Conservation (phyloP, 2,888 invertebrate species). For the Stegophylla sp. region DNA sequence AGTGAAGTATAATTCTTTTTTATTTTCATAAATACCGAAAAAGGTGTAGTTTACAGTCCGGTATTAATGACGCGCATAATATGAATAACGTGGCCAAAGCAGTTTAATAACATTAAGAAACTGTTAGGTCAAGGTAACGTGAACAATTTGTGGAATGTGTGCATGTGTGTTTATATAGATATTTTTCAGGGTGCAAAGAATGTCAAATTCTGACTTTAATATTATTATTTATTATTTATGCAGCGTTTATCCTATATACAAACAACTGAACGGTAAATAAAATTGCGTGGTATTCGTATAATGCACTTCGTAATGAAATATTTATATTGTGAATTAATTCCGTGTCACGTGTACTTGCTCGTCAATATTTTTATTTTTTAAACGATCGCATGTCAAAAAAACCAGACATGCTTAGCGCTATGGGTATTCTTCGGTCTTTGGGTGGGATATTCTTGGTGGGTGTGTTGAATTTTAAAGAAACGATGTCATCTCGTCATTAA, state of each 20-base stretch:
- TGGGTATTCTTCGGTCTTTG: too few species aligned
- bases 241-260: not conserved
- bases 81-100: constrained; percentile 3
- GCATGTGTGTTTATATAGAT: not conserved
- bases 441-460: too few species aligned
- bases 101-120: constrained; percentile 9
- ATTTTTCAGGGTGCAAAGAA: constrained; percentile 26
- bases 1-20: not conserved
- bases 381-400: too few species aligned
- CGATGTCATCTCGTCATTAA: too few species aligned
- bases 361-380: too few species aligned
- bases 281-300: not conserved
- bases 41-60: not conserved
- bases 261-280: not conserved
- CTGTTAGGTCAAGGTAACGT: constrained; percentile 32
- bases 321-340: not conserved
- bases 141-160: constrained; percentile 32
- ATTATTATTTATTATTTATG: constrained; percentile 2
- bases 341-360: too few species aligned
- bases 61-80: not conserved
- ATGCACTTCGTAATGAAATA: not conserved
- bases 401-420: too few species aligned
- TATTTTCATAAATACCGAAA: not conserved
- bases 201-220: not conserved
- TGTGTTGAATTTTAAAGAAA: too few species aligned